Conservation (phyloP, 1,140 invertebrate species). For the Cotesia glomerata region DNA sequence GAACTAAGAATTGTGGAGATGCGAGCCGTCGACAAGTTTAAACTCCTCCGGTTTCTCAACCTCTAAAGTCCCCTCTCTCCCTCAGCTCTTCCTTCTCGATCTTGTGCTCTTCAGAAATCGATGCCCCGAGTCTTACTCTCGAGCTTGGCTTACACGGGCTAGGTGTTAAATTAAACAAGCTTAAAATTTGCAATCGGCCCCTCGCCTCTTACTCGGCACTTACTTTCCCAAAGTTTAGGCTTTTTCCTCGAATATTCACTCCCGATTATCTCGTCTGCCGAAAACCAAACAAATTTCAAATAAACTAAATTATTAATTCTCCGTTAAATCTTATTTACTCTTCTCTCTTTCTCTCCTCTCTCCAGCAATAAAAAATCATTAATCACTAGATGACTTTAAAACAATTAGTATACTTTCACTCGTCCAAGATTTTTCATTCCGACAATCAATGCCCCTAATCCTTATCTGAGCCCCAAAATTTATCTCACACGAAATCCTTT, state of each 20-base stretch:
- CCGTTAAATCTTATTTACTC: too few species aligned
- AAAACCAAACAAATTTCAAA: too few species aligned
- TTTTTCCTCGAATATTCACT: too few species aligned
- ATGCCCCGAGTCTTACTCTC: slow-evolving; percentile 10
- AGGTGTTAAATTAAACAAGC: slow-evolving; percentile 60
- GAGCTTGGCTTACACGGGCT: slow-evolving; percentile 37
- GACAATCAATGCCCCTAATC: slow-evolving; percentile 25
- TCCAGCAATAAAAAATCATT: too few species aligned
- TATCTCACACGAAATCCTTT: background rate
- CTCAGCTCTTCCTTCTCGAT: background rate
- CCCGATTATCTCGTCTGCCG: too few species aligned
- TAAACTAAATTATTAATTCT: too few species aligned
- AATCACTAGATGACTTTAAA: too few species aligned
- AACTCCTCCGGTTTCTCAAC: slow-evolving; percentile 39
- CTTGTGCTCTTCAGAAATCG: slow-evolving; percentile 40
- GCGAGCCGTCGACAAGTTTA: slow-evolving; percentile 56
- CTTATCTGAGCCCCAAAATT: slow-evolving; percentile 6
- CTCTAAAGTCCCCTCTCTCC: background rate
- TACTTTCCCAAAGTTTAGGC: too few species aligned
- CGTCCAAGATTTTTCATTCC: background rate
- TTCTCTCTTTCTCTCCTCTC: too few species aligned
- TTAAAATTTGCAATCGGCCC: slow-evolving; percentile 53
- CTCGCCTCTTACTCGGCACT: too few species aligned
- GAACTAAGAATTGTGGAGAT: too few species aligned
- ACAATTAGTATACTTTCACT: background rate